phyloP scores from a whole-genome alignment of 2,113 vertebrate species.

The Tyrannus savana region DNA sequence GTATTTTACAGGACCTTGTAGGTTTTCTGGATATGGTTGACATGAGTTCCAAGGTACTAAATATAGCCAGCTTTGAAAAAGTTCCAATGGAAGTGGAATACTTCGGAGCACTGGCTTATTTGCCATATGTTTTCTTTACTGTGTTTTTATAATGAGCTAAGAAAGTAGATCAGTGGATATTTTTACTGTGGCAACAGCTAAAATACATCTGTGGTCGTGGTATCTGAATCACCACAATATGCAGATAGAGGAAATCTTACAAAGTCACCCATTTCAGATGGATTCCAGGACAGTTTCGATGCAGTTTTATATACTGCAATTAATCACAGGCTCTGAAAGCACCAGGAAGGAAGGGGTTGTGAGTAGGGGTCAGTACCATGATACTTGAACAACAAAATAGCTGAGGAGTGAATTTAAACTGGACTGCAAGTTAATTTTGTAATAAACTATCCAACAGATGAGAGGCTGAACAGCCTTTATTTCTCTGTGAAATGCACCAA shows the following conservation, averaged over 20 bases:
- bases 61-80: background rate
- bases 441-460: background rate
- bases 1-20: background rate
- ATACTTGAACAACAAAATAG: background rate
- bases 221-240: background rate
- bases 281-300: background rate
- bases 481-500: conserved; percentile 27
- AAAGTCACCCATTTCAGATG: background rate
- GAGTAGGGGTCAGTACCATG: background rate
- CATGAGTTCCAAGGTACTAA: background rate
- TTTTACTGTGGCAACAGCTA: background rate
- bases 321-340: background rate
- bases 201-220: background rate
- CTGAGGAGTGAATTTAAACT: conserved; percentile 19
- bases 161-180: background rate
- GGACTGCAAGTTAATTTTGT: conserved; percentile 6
- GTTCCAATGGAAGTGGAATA: background rate
- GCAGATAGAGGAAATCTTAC: background rate
- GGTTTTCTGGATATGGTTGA: background rate
- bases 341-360: background rate
- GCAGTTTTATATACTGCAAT: background rate
- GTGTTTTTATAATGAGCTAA: background rate
- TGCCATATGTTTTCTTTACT: background rate
- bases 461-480: conserved; percentile 21
- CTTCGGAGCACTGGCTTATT: background rate